Percentiles rank a stretch among this genome's conserved stretches.
Evolutionary conservation across 1,140 invertebrate genomes (phyloP).

Genomic region (Bombyx mandarina): DNA sequence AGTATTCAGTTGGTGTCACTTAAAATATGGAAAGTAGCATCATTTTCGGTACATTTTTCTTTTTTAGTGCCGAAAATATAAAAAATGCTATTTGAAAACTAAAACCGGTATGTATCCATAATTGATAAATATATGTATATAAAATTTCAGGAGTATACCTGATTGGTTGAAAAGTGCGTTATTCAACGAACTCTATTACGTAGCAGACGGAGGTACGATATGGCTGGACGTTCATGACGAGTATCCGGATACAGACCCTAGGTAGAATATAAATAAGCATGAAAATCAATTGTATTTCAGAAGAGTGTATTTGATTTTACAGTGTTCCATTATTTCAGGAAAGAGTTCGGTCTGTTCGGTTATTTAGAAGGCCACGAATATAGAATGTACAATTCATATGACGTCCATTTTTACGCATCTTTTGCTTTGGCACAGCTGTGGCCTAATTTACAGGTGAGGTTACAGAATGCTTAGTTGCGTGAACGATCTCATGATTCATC

Average conservation of each 20-base stretch:
- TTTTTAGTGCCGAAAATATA: too few relatives aligned
- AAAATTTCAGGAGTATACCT: conserved; percentile 78
- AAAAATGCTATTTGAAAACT: too few relatives aligned
- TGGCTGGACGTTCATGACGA: conserved; percentile 80
- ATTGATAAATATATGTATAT: not conserved
- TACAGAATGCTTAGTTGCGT: not conserved
- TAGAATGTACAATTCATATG: conserved; percentile 96
- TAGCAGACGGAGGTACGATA: conserved; percentile 91
- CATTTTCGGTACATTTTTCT: too few relatives aligned
- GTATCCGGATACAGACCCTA: conserved; percentile 75
- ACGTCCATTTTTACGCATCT: conserved; percentile 96
- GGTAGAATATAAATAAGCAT: conserved; percentile 52
- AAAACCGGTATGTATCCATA: too few relatives aligned
- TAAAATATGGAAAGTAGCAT: too few relatives aligned
- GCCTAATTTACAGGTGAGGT: conserved; percentile 85
- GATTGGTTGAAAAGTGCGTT: conserved; percentile 95
- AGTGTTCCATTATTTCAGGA: conserved; percentile 56
- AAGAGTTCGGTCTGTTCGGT: conserved; percentile 83
- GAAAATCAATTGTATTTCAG: not conserved
- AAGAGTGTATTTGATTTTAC: not conserved
- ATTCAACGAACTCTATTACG: conserved; percentile 94
- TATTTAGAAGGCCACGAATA: conserved; percentile 94
- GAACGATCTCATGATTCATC: not conserved
- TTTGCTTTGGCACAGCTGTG: conserved; percentile 90
- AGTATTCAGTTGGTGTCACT: too few relatives aligned